These are phyloP conservation scores for Poecilia velifera DNA, from an alignment of 2,797 vertebrate species.

Conservation along the genomic window DNA sequence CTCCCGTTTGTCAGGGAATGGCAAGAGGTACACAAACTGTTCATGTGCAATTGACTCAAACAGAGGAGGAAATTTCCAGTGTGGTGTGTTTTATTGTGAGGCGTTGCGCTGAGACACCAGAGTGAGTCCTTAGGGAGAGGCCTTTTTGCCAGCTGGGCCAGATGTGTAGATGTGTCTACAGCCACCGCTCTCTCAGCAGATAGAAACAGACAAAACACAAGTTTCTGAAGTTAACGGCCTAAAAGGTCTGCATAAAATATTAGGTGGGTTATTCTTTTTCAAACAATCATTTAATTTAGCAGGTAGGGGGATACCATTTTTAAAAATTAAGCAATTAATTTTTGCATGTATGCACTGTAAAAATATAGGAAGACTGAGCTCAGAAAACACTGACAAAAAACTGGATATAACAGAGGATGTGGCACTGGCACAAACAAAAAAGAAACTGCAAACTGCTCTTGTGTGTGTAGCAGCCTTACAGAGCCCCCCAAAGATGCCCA, in stretches of 20 bases:
- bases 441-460: not conserved
- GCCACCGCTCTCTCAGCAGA: conserved; percentile 50
- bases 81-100: conserved; percentile 44
- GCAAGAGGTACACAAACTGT: conserved; percentile 49
- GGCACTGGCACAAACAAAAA: not conserved
- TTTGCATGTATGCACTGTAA: not conserved
- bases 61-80: conserved; percentile 65
- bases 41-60: conserved; percentile 52
- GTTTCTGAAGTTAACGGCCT: not conserved
- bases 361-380: not conserved
- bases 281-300: not conserved
- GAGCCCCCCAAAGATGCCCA: not conserved
- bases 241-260: not conserved
- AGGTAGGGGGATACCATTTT: not conserved
- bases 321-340: not conserved
- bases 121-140: conserved; percentile 21
- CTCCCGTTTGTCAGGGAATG: conserved; percentile 33
- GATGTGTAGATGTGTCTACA: conserved; percentile 41
- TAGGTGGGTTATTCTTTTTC: not conserved
- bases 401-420: not conserved
- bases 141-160: conserved; percentile 38
- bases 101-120: conserved; percentile 39
- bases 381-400: not conserved
- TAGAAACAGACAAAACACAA: conserved; percentile 30
- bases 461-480: not conserved